A percentile compares a stretch with the other conserved stretches of the same genome.
These are phyloP conservation scores for Apis dorsata DNA, from an alignment of 1,140 invertebrate species.

Conservation along the genomic window DNA sequence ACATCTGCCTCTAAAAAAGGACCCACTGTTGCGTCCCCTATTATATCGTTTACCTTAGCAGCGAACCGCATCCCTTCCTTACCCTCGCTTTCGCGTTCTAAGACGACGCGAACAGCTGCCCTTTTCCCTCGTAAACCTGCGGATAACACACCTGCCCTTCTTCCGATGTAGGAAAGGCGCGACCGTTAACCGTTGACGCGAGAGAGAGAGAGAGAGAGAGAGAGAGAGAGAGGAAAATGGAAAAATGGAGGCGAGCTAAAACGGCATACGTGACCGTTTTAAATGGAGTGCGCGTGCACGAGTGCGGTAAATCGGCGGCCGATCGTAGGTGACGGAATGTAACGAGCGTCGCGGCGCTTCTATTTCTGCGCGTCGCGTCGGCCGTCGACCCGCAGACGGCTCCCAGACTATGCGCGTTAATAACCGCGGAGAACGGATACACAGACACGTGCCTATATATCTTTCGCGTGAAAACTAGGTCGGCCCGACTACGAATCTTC, in stretches of 20 bases:
- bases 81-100: constrained; percentile 50
- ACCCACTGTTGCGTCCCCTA: constrained; percentile 71
- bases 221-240: not conserved
- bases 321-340: constrained; percentile 75
- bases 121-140: constrained; percentile 51
- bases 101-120: constrained; percentile 63
- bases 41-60: constrained; percentile 76
- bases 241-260: constrained; percentile 48
- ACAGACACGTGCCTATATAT: constrained; percentile 34
- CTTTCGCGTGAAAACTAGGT: constrained; percentile 41
- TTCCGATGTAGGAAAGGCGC: constrained; percentile 39
- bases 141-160: constrained; percentile 71
- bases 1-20: constrained; percentile 77
- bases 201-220: not conserved
- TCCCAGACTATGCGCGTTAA: constrained; percentile 76
- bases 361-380: constrained; percentile 78
- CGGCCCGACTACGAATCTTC: constrained; percentile 4
- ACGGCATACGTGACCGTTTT: constrained; percentile 43
- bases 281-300: constrained; percentile 17
- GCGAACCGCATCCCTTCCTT: constrained; percentile 62
- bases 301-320: constrained; percentile 54
- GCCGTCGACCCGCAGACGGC: constrained; percentile 79
- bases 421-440: constrained; percentile 38
- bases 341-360: constrained; percentile 74
- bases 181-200: constrained; percentile 57